Percentiles rank a stretch among this genome's conserved stretches.
Evolutionary conservation across 2,888 invertebrate genomes (phyloP).

Genomic region (Stramonita haemastoma): DNA sequence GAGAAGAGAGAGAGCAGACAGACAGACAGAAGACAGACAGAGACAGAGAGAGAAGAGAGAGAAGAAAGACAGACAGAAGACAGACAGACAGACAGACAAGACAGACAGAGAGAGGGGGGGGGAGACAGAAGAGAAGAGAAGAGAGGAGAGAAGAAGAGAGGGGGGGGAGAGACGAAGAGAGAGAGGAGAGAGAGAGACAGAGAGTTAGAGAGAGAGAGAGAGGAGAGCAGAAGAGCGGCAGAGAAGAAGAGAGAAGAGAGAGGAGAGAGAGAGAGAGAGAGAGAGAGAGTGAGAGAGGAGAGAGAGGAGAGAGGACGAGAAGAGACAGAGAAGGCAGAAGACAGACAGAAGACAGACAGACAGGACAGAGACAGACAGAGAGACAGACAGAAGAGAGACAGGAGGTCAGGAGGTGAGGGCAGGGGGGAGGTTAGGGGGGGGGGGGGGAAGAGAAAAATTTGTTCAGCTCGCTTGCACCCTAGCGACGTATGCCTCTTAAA

Average conservation of each 20-base stretch:
- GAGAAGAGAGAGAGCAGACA: slow-evolving; percentile 22
- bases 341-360: slow-evolving; percentile 26
- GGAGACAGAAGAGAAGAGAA: slow-evolving; percentile 22
- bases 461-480: too few relatives aligned
- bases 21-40: not conserved
- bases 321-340: slow-evolving; percentile 11
- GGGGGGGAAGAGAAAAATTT: too few relatives aligned
- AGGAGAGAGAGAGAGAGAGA: slow-evolving; percentile 21
- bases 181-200: slow-evolving; percentile 25
- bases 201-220: slow-evolving; percentile 25
- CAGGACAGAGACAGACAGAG: slow-evolving; percentile 20
- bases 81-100: slow-evolving; percentile 14
- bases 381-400: slow-evolving; percentile 33
- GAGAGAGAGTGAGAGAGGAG: too few relatives aligned
- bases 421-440: too few relatives aligned
- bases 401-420: not conserved
- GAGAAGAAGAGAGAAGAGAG: slow-evolving; percentile 27
- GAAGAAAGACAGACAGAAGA: slow-evolving; percentile 25
- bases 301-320: slow-evolving; percentile 22
- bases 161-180: not conserved
- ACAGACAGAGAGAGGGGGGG: slow-evolving; percentile 12
- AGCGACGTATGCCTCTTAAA: too few relatives aligned
- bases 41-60: slow-evolving; percentile 25
- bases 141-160: not conserved
- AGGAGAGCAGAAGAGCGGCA: slow-evolving; percentile 26